Percentiles rank a stretch among this genome's conserved stretches.
phyloP scores from a whole-genome alignment of 1,140 invertebrate genomes.

The Ectropis grisescens region DNA sequence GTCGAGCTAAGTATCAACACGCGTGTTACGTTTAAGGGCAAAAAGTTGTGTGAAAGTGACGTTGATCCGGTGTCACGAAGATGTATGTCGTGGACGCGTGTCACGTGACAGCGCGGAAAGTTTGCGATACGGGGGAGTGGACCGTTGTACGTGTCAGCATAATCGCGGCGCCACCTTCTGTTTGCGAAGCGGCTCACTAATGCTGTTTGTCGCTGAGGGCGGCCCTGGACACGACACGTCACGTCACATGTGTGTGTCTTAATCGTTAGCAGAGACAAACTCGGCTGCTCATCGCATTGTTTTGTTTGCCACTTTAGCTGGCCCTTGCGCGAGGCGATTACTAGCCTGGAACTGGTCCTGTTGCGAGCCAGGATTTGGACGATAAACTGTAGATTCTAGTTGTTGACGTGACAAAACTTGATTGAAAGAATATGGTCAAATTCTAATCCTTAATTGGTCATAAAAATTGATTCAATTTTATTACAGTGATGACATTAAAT shows the following conservation, averaged over 20 bases:
- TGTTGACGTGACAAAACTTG: no score
- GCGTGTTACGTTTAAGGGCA: conserved; percentile 18
- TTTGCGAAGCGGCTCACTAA: conserved; percentile 47
- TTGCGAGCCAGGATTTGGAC: conserved; percentile 17
- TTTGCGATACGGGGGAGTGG: conserved; percentile 19
- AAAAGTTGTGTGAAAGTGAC: conserved; percentile 6
- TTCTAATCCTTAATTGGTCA: no score
- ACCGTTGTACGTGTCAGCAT: conserved; percentile 24
- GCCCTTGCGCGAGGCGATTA: conserved; percentile 33
- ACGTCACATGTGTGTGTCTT: conserved; percentile 49
- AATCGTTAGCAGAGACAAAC: conserved; percentile 52
- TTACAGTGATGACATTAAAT: no score
- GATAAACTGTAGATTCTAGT: no score
- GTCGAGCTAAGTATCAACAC: conserved; percentile 19
- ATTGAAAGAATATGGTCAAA: no score
- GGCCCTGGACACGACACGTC: conserved; percentile 35
- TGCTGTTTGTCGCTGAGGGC: conserved; percentile 44
- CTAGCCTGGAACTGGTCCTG: neutral
- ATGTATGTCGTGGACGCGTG: conserved; percentile 16
- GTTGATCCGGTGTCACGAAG: conserved; percentile 18
- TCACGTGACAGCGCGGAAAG: conserved; percentile 21
- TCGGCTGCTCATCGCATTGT: conserved; percentile 36
- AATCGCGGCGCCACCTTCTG: conserved; percentile 37
- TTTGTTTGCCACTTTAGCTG: conserved; percentile 40
- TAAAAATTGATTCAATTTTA: no score